Conservation (phyloP, 2,888 invertebrate genomes). For the Cosmopolites sordidus region DNA sequence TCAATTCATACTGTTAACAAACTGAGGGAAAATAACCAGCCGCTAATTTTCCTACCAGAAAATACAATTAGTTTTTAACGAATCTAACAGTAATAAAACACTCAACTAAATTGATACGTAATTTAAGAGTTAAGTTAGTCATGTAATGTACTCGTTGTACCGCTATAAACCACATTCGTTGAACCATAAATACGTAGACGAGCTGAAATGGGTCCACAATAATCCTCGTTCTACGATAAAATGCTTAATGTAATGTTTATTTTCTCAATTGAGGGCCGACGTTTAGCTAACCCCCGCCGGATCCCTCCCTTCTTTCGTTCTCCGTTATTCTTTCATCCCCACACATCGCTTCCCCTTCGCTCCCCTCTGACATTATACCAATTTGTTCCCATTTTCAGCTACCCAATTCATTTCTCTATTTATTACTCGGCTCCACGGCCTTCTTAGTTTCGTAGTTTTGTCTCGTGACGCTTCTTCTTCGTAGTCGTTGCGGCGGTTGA, state of each 20-base stretch:
- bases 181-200: slow-evolving; percentile 21
- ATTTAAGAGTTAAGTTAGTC: too few species aligned
- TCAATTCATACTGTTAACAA: too few species aligned
- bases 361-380: slow-evolving; percentile 34
- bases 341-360: neutral
- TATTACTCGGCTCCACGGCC: slow-evolving; percentile 30
- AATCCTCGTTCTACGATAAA: slow-evolving; percentile 29
- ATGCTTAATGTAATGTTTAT: slow-evolving; percentile 39
- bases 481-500: neutral
- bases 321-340: slow-evolving; percentile 32
- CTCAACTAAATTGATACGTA: too few species aligned
- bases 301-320: slow-evolving; percentile 21
- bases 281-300: slow-evolving; percentile 23
- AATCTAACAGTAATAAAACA: too few species aligned
- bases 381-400: slow-evolving; percentile 39
- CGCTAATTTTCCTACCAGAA: too few species aligned
- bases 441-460: slow-evolving; percentile 24
- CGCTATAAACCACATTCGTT: slow-evolving; percentile 20
- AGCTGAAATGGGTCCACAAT: slow-evolving; percentile 21
- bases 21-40: too few species aligned
- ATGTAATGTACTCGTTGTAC: too few species aligned
- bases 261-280: slow-evolving; percentile 35
- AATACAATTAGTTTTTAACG: too few species aligned
- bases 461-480: neutral
- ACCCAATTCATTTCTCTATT: slow-evolving; percentile 38